These are phyloP conservation scores for Barbus barbus DNA, from an alignment of 2,113 vertebrate species.

Conservation along the genomic window DNA sequence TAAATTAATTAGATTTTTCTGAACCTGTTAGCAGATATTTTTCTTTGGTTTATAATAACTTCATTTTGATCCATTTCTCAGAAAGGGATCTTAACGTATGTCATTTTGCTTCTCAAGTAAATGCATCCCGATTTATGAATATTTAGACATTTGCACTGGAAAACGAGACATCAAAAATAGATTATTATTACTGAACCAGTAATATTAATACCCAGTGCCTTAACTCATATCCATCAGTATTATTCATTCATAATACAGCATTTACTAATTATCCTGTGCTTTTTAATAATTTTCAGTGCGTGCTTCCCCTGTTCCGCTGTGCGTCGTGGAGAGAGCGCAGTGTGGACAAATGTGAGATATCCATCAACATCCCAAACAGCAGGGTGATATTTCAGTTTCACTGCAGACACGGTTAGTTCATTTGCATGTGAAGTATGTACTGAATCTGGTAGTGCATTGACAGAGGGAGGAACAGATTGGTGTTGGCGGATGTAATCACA, in stretches of 20 bases:
- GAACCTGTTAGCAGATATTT: not conserved
- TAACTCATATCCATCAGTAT: not conserved
- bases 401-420: constrained; percentile 85
- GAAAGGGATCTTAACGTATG: too few relatives aligned
- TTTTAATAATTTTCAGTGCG: constrained; percentile 69
- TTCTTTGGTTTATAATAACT: not conserved
- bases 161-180: too few relatives aligned
- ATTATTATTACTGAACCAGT: too few relatives aligned
- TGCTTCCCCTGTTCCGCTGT: constrained; percentile 88
- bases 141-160: too few relatives aligned
- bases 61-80: too few relatives aligned
- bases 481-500: constrained; percentile 5
- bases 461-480: constrained; percentile 3
- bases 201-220: not conserved
- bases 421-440: not conserved
- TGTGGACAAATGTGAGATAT: constrained; percentile 86
- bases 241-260: not conserved
- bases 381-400: constrained; percentile 83
- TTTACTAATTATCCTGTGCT: not conserved
- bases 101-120: too few relatives aligned
- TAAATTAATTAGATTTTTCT: too few relatives aligned
- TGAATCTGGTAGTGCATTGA: constrained; percentile 58
- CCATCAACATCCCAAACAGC: constrained; percentile 64
- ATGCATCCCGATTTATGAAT: too few relatives aligned
- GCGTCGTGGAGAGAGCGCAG: constrained; percentile 82